Percentiles rank a stretch among this genome's conserved stretches.
Conservation (phyloP, 30 jellyfish, hydroid and myxozoan genomes). For the Hydractinia echinata region DNA sequence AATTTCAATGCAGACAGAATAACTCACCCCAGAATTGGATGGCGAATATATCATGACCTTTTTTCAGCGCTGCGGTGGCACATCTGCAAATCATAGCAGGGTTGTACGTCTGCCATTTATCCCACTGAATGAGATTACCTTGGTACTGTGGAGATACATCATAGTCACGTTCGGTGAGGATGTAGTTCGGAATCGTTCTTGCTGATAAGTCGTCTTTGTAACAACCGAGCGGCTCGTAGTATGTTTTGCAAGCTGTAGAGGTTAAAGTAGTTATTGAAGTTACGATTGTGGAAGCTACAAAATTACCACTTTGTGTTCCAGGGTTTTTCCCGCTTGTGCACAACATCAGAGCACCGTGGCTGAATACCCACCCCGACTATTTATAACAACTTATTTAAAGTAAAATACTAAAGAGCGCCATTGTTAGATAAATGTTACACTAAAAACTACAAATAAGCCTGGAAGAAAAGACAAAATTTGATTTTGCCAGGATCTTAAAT, state of each 20-base stretch:
- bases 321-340: too few relatives aligned
- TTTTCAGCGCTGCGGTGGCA: slow-evolving; percentile 62
- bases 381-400: too few relatives aligned
- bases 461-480: too few relatives aligned
- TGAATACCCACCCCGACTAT: too few relatives aligned
- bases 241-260: slow-evolving; percentile 14
- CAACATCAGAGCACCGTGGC: too few relatives aligned
- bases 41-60: slow-evolving; percentile 50
- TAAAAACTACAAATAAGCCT: too few relatives aligned
- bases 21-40: slow-evolving; percentile 35
- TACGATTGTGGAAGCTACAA: too few relatives aligned
- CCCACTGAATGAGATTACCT: slow-evolving; percentile 63
- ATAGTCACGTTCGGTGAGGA: not conserved
- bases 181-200: not conserved
- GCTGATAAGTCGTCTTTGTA: not conserved
- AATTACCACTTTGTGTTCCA: too few relatives aligned
- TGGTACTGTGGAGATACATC: slow-evolving; percentile 35
- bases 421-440: too few relatives aligned
- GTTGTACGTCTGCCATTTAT: slow-evolving; percentile 61
- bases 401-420: too few relatives aligned
- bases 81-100: slow-evolving; percentile 84
- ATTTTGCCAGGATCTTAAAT: too few relatives aligned
- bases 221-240: slow-evolving; percentile 32
- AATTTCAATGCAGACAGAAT: not conserved
- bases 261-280: not conserved